Percentiles rank a stretch among this genome's conserved stretches.
phyloP scores from a whole-genome alignment of 2,888 invertebrate genomes.

The Eucriotettix oculatus region DNA sequence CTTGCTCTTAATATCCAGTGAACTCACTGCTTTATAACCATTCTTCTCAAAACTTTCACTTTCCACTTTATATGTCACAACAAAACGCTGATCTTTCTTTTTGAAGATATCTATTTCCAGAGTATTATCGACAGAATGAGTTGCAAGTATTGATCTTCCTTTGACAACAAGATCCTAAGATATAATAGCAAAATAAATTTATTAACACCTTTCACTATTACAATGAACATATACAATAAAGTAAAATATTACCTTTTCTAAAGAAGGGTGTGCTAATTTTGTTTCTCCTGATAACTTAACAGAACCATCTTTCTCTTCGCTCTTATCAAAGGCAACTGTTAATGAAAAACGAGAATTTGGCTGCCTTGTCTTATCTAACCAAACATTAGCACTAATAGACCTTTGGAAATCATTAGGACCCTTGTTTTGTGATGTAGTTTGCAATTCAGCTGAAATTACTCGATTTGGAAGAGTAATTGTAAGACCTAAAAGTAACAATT shows the following conservation, averaged over 20 bases:
- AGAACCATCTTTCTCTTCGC: not conserved
- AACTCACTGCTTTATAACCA: slow-evolving; percentile 27
- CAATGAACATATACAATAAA: no score
- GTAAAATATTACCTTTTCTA: slow-evolving; percentile 45
- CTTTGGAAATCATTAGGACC: not conserved
- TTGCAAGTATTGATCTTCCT: slow-evolving; percentile 20
- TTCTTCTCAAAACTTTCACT: slow-evolving; percentile 16
- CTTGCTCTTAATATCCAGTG: slow-evolving; percentile 28
- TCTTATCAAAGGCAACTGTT: not conserved
- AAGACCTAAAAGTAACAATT: not conserved
- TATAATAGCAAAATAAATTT: slow-evolving; percentile 6
- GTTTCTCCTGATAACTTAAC: slow-evolving; percentile 28
- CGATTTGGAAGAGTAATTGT: slow-evolving; percentile 3
- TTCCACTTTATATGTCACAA: slow-evolving; percentile 21
- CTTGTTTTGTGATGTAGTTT: not conserved
- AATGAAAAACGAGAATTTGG: slow-evolving; percentile 26
- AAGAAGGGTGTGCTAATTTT: slow-evolving; percentile 48
- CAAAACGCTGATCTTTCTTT: slow-evolving; percentile 37
- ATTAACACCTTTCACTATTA: not conserved
- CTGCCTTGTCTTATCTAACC: slow-evolving; percentile 51
- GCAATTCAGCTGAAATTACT: slow-evolving; percentile 4
- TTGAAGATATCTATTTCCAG: slow-evolving; percentile 39
- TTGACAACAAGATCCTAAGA: slow-evolving; percentile 29
- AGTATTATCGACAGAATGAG: slow-evolving; percentile 24
- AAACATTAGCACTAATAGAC: slow-evolving; percentile 33